Evolutionary conservation across 1,140 invertebrate species (phyloP).

Genomic region (Zaprionus vittiger): DNA sequence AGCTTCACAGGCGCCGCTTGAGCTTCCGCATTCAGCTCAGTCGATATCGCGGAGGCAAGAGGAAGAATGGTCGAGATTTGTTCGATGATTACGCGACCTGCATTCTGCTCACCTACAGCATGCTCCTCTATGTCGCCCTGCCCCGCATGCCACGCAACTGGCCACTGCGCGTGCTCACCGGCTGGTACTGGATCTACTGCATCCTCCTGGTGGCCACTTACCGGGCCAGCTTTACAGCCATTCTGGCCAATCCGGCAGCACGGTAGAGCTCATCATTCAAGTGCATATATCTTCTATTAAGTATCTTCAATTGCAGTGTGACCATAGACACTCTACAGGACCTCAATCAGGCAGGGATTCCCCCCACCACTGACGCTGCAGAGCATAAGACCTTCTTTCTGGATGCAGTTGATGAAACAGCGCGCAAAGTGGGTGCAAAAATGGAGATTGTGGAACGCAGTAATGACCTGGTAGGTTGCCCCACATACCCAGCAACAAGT

Average conservation of each 20-base stretch:
- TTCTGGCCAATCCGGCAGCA: conserved; percentile 90
- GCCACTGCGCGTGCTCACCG: conserved; percentile 91
- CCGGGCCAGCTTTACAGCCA: conserved; percentile 92
- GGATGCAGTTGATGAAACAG: conserved; percentile 87
- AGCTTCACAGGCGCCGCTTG: conserved; percentile 30
- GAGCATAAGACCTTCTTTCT: conserved; percentile 89
- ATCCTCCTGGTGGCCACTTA: conserved; percentile 91
- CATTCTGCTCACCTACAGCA: conserved; percentile 91
- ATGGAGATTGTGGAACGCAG: conserved; percentile 87
- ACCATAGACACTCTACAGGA: conserved; percentile 91
- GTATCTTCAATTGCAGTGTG: conserved; percentile 85
- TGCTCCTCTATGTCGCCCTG: conserved; percentile 90
- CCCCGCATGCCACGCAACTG: conserved; percentile 90
- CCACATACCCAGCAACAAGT: neutral
- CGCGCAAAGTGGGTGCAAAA: conserved; percentile 88
- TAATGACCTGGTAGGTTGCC: conserved; percentile 85
- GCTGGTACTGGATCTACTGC: conserved; percentile 94
- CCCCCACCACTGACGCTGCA: conserved; percentile 88
- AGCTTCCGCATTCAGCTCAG: conserved; percentile 62
- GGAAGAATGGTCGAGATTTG: conserved; percentile 83
- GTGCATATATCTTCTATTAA: too few relatives aligned
- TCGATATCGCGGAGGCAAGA: conserved; percentile 21
- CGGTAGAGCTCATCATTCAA: conserved; percentile 84
- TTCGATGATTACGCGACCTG: conserved; percentile 90
- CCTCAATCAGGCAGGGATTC: conserved; percentile 87